phyloP scores from a whole-genome alignment of 2,797 vertebrate species.

The Paguma larvata region DNA sequence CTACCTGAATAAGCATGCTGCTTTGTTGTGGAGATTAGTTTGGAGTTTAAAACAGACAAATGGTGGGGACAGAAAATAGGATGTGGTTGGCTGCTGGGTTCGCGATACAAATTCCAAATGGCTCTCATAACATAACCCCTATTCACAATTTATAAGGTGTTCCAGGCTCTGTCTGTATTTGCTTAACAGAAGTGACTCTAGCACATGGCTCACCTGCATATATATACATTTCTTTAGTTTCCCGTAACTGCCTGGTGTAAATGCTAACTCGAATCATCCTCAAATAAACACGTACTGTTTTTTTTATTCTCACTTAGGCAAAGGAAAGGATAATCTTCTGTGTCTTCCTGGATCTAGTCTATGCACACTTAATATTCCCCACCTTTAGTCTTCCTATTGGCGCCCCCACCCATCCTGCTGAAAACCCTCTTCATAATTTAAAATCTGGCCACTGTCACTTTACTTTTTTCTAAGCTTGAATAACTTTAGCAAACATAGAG shows the following conservation, averaged over 20 bases:
- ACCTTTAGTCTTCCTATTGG: background rate
- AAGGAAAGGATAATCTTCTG: background rate
- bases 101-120: background rate
- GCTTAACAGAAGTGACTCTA: background rate
- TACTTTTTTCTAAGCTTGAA: background rate
- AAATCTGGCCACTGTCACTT: background rate
- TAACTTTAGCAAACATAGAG: background rate
- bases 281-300: background rate
- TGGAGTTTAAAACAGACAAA: background rate
- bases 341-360: background rate
- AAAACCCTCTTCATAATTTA: background rate
- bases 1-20: background rate
- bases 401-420: fast-evolving
- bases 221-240: background rate
- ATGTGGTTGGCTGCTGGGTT: background rate
- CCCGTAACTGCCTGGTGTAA: background rate
- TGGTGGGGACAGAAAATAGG: background rate
- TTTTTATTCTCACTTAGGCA: background rate
- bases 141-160: background rate
- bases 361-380: background rate
- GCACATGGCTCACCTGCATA: fast-evolving
- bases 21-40: background rate
- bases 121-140: background rate
- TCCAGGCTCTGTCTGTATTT: background rate
- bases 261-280: background rate